A percentile compares a stretch with the other conserved stretches of the same genome.
Conservation (phyloP, 2,797 vertebrate species). For the Acanthornis magna region DNA sequence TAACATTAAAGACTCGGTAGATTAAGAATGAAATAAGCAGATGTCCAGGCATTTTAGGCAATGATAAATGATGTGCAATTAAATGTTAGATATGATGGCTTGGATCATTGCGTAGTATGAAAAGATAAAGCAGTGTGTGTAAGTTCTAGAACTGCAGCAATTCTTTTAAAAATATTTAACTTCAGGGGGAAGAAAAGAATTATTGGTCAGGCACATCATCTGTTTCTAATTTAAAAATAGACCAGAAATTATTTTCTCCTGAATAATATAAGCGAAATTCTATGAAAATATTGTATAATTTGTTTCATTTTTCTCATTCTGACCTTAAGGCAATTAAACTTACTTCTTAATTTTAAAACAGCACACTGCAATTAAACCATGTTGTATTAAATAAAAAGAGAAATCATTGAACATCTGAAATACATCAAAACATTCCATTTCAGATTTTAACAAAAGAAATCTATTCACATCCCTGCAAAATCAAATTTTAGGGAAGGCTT, state of each 20-base stretch:
- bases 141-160: not conserved
- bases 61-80: not conserved
- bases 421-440: not conserved
- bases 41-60: not conserved
- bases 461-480: not conserved
- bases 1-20: not conserved
- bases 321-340: not conserved
- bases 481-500: not conserved
- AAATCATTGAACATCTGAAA: not conserved
- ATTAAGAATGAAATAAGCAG: not conserved
- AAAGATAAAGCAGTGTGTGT: not conserved
- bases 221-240: not conserved
- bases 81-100: not conserved
- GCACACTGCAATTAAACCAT: rapidly evolving
- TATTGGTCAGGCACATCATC: not conserved
- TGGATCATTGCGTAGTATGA: not conserved
- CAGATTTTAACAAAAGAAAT: not conserved
- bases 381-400: not conserved
- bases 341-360: not conserved
- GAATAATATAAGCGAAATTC: not conserved
- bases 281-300: not conserved
- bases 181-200: rapidly evolving
- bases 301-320: not conserved
- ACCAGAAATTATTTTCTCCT: not conserved
- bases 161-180: not conserved